A percentile compares a stretch with the other conserved stretches of the same genome.
phyloP scores from a whole-genome alignment of 1,140 invertebrate species.

The Zaprionus camerounensis region DNA sequence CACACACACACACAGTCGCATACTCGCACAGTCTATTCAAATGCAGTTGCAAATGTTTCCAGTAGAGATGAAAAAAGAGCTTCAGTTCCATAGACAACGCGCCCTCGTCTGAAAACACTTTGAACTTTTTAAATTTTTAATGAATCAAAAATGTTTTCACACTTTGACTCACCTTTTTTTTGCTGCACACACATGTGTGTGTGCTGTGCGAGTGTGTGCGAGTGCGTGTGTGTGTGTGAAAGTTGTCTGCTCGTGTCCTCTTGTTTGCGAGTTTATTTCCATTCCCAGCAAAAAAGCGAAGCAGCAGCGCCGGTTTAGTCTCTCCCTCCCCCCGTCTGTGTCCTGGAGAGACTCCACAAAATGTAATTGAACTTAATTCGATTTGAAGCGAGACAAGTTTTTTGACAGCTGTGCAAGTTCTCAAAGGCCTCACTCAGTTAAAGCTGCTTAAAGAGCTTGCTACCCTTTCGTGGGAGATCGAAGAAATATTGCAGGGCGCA shows the following conservation, averaged over 20 bases:
- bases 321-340: neutral
- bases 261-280: constrained; percentile 59
- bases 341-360: constrained; percentile 44
- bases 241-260: constrained; percentile 42
- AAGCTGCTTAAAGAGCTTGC: constrained; percentile 41
- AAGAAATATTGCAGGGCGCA: neutral
- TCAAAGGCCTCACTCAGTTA: constrained; percentile 50
- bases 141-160: constrained; percentile 83
- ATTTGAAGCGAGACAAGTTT: constrained; percentile 78
- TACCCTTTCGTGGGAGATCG: neutral
- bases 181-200: constrained; percentile 7
- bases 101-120: constrained; percentile 74
- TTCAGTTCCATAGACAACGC: constrained; percentile 33
- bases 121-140: constrained; percentile 84
- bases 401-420: constrained; percentile 72
- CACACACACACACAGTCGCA: neutral
- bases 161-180: constrained; percentile 66
- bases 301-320: constrained; percentile 43
- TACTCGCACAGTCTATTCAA: neutral
- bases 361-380: constrained; percentile 82
- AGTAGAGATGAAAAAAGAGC: constrained; percentile 18
- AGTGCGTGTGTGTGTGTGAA: constrained; percentile 18
- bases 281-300: constrained; percentile 57
- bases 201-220: neutral
- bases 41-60: constrained; percentile 24